Evolutionary conservation across 1,140 invertebrate genomes (phyloP).

Genomic region (Chionoecetes opilio): DNA sequence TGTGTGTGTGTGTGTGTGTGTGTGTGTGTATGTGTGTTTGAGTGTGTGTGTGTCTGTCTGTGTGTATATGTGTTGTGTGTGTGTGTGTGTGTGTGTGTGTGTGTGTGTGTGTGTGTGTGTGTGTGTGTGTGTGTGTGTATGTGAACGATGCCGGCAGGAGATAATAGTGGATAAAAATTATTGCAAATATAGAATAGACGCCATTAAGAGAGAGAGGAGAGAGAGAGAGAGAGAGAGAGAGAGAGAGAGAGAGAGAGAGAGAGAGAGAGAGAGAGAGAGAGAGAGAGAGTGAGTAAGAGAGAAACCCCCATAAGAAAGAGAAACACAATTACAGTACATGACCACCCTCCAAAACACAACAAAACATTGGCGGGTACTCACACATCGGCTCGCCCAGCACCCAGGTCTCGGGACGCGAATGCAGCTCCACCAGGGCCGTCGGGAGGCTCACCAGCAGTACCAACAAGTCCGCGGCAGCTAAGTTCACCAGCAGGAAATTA

Average conservation of each 20-base stretch:
- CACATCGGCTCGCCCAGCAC: slow-evolving; percentile 94
- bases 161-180: too few relatives aligned
- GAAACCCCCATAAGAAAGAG: neutral
- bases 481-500: slow-evolving; percentile 96
- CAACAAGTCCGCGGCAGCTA: slow-evolving; percentile 95
- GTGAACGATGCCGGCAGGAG: neutral
- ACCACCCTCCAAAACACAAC: neutral
- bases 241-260: slow-evolving; percentile 60
- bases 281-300: neutral
- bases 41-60: neutral
- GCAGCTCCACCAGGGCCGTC: slow-evolving; percentile 94
- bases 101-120: neutral
- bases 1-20: neutral
- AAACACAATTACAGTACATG: neutral
- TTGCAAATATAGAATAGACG: too few relatives aligned
- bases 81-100: neutral
- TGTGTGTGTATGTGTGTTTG: too few relatives aligned
- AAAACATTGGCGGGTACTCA: slow-evolving; percentile 87
- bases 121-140: slow-evolving; percentile 33
- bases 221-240: slow-evolving; percentile 58
- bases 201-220: neutral
- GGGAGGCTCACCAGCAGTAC: slow-evolving; percentile 95
- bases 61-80: neutral
- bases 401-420: slow-evolving; percentile 94
- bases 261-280: slow-evolving; percentile 60